These are phyloP conservation scores for Harlomillsia oculata DNA, from an alignment of 1,140 invertebrate species.

Conservation along the genomic window DNA sequence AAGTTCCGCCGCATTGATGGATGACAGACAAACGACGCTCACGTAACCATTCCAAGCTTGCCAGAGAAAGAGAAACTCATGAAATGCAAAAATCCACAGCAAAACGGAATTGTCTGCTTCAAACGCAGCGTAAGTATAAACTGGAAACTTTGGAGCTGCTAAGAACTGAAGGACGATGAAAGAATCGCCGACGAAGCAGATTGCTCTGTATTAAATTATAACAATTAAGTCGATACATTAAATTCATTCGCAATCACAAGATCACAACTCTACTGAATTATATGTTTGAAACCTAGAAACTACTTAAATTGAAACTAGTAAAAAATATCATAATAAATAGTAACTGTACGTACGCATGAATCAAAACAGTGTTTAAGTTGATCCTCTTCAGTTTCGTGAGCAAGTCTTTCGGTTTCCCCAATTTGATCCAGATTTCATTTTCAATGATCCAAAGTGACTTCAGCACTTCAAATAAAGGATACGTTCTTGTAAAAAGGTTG, in stretches of 20 bases:
- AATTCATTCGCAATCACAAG: too few species aligned
- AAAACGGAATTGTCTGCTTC: not conserved
- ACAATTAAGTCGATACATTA: too few species aligned
- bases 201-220: not conserved
- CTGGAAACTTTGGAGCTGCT: conserved; percentile 2
- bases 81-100: not conserved
- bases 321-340: not conserved
- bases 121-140: conserved; percentile 3
- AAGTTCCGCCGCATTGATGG: conserved; percentile 7
- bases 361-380: conserved; percentile 8
- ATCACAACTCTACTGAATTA: too few species aligned
- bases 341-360: not conserved
- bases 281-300: too few species aligned
- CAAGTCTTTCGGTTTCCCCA: not conserved
- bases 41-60: conserved; percentile 11
- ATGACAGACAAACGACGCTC: conserved; percentile 1
- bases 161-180: conserved; percentile 7
- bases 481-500: not conserved
- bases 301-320: not conserved
- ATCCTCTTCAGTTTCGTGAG: not conserved
- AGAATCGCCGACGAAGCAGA: not conserved
- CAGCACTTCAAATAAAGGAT: conserved; percentile 11
- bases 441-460: conserved; percentile 3
- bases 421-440: conserved; percentile 3
- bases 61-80: conserved; percentile 9